These are phyloP conservation scores for Acanthaster planci DNA, from an alignment of 35 echinoderm and acorn worm species.

Conservation along the genomic window DNA sequence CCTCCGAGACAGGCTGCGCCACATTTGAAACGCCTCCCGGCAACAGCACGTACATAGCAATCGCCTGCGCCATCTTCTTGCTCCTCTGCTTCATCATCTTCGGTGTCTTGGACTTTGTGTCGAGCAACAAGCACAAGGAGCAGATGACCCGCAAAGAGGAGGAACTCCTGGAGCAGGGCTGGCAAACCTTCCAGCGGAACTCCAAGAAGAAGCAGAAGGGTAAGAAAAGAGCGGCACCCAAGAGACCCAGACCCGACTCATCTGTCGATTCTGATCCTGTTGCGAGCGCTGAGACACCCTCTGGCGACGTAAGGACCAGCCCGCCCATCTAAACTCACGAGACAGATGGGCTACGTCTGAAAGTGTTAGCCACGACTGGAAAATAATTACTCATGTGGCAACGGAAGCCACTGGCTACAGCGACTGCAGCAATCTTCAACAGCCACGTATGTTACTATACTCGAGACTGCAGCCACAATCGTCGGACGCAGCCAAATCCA, in stretches of 20 bases:
- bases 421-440: no score
- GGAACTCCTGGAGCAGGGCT: constrained; percentile 2
- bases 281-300: background rate
- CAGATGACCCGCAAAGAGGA: background rate
- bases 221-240: background rate
- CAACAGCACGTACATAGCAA: background rate
- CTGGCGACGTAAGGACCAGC: no score
- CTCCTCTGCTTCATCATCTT: background rate
- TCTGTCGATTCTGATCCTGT: background rate
- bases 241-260: background rate
- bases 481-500: no score
- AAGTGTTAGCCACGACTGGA: no score
- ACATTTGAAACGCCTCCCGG: background rate
- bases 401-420: no score
- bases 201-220: constrained; percentile 4
- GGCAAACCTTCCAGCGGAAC: constrained; percentile 3
- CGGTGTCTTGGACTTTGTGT: constrained; percentile 3
- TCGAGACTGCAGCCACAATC: no score
- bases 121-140: background rate
- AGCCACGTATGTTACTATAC: no score
- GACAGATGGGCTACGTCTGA: no score
- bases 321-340: no score
- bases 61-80: background rate
- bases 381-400: no score
- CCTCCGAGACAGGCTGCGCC: background rate